Percentiles rank a stretch among this genome's conserved stretches.
Evolutionary conservation across 2,113 vertebrate species (phyloP).

Genomic region (Hemicordylus capensis): DNA sequence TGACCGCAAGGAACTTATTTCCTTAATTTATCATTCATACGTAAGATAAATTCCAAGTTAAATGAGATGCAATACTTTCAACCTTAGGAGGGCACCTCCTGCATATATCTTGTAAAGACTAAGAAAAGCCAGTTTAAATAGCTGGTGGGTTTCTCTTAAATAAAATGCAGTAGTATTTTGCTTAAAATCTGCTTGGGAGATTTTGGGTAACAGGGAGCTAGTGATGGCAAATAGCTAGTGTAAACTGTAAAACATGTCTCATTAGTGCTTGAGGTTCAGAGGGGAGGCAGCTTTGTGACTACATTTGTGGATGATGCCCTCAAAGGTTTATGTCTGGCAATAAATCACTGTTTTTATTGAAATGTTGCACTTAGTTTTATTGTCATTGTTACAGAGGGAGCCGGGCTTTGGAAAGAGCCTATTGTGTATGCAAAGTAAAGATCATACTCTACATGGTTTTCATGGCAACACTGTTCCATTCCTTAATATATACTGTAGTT

Average conservation of each 20-base stretch:
- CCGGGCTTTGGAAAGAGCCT: background rate
- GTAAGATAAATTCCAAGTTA: background rate
- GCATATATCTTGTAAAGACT: background rate
- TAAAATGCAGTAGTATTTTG: background rate
- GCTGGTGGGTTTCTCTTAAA: background rate
- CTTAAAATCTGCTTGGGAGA: background rate
- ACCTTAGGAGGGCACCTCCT: background rate
- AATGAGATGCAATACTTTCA: background rate
- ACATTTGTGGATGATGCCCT: background rate
- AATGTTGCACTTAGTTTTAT: background rate
- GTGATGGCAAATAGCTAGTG: background rate
- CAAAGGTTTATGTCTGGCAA: background rate
- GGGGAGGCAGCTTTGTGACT: background rate
- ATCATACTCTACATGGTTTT: conserved; percentile 24
- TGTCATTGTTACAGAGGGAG: accelerated
- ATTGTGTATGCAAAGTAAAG: background rate
- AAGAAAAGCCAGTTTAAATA: background rate
- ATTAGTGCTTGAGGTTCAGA: background rate
- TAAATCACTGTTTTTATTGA: background rate
- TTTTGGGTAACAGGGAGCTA: accelerated
- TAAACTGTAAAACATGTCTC: accelerated
- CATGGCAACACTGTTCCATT: conserved; percentile 42
- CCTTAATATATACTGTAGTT: background rate
- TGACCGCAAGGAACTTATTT: background rate
- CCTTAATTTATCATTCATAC: background rate